Conservation (phyloP, 2,113 vertebrate species). For the Cryptotis parvus region DNA sequence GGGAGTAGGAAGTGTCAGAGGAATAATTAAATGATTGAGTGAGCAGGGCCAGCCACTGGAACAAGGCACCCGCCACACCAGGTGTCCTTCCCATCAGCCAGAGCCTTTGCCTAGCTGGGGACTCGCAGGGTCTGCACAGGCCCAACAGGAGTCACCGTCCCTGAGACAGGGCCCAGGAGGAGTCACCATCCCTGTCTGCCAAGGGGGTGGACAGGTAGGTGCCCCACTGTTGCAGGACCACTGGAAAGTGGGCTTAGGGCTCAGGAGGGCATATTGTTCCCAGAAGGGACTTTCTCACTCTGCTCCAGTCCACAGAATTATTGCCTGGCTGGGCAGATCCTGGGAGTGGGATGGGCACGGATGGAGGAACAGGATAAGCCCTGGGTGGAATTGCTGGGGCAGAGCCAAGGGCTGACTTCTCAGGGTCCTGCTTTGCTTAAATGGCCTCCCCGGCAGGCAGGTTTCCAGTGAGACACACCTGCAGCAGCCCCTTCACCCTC, state of each 20-base stretch:
- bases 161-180: neutral
- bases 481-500: neutral
- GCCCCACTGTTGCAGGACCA: neutral
- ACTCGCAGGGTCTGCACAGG: neutral
- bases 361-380: too few relatives aligned
- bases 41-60: conserved; percentile 52
- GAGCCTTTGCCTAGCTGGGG: neutral
- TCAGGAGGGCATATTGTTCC: neutral
- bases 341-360: neutral
- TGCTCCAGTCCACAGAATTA: neutral
- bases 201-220: neutral
- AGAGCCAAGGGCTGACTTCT: neutral
- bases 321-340: neutral
- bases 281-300: neutral
- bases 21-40: conserved; percentile 80
- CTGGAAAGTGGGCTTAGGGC: neutral
- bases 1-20: conserved; percentile 68
- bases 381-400: neutral
- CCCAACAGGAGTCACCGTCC: neutral
- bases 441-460: neutral
- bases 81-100: conserved; percentile 76
- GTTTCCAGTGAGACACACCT: neutral
- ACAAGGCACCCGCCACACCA: conserved; percentile 64
- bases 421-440: neutral
- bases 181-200: neutral